Base-by-base conservation (phyloP, 2,888 invertebrate species). In the Prosapia bicincta region DNA sequence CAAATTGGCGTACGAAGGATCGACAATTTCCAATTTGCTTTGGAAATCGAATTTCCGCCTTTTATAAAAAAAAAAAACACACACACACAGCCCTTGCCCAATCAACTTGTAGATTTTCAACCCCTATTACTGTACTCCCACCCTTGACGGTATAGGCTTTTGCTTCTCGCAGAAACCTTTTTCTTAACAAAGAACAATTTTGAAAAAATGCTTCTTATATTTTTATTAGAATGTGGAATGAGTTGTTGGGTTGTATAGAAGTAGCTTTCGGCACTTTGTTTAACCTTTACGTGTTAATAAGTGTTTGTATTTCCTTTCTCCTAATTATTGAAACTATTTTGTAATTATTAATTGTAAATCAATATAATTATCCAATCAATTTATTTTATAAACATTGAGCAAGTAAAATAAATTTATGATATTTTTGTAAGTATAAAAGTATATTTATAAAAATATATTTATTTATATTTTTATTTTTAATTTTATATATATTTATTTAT, bases 191-290 rank as follows among this genome's bases (percentile, higher is more conserved):
- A 69, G 69, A 74, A 74, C 74, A 69, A 69, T 74, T 74, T 74
- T 74, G 74, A 74, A 74, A 74, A 74, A 74, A 69, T 74, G 74
- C 74, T 74, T 74, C 74, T 74, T 74, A 69, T 65, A 74, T 74
- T 74, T 69, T 74, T 74, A 74, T 74, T 69, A 69, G 66, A 69
- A 30, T 43, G n/a, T 7, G 69, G 43, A 74, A 69, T 74, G 69
- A 69, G 20, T 54, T 3, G 54, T 54, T 54, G 15, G 2, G 38
- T 38, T n/a, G n/a, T n/a, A n/a, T n/a, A n/a, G n/a, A n/a, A n/a
- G n/a, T n/a, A n/a, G n/a, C n/a, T n/a, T n/a, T n/a, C n/a, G n/a
- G n/a, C n/a, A n/a, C n/a, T n/a, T n/a, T n/a, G n/a, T n/a, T n/a
- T n/a, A n/a, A n/a, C n/a, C n/a, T n/a, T n/a, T n/a, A n/a, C n/a